A percentile compares a stretch with the other conserved stretches of the same genome.
Evolutionary conservation across 2,113 vertebrate species (phyloP).

Genomic region (Ictalurus punctatus): DNA sequence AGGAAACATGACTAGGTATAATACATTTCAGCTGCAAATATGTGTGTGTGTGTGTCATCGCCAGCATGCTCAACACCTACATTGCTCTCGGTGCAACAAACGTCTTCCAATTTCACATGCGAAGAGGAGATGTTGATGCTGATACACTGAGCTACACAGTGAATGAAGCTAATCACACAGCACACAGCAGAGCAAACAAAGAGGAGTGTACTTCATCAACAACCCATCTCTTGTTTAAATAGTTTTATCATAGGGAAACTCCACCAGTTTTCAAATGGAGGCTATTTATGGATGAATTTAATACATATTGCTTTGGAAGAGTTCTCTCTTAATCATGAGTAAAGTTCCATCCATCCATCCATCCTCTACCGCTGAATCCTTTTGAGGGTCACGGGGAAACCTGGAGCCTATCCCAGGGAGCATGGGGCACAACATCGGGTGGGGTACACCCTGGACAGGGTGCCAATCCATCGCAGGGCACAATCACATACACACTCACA

Average conservation of each 20-base stretch:
- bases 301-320: not conserved
- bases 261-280: not conserved
- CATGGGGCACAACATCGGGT: too few relatives aligned
- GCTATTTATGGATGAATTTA: not conserved
- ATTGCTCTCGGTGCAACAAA: not conserved
- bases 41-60: not conserved
- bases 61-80: not conserved
- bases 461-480: too few relatives aligned
- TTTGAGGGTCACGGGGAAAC: too few relatives aligned
- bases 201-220: not conserved
- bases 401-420: too few relatives aligned
- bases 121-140: not conserved
- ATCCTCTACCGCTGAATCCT: too few relatives aligned
- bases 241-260: slow-evolving; percentile 2
- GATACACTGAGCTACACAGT: not conserved
- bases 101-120: not conserved
- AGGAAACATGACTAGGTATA: not conserved
- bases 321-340: not conserved
- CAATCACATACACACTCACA: too few relatives aligned
- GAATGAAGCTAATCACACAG: not conserved
- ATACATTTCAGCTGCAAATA: not conserved
- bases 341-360: not conserved
- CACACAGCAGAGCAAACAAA: not conserved
- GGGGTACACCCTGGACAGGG: too few relatives aligned
- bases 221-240: not conserved